A percentile compares a stretch with the other conserved stretches of the same genome.
Evolutionary conservation across 2,797 vertebrate species (phyloP).

Genomic region (Mycteria americana): DNA sequence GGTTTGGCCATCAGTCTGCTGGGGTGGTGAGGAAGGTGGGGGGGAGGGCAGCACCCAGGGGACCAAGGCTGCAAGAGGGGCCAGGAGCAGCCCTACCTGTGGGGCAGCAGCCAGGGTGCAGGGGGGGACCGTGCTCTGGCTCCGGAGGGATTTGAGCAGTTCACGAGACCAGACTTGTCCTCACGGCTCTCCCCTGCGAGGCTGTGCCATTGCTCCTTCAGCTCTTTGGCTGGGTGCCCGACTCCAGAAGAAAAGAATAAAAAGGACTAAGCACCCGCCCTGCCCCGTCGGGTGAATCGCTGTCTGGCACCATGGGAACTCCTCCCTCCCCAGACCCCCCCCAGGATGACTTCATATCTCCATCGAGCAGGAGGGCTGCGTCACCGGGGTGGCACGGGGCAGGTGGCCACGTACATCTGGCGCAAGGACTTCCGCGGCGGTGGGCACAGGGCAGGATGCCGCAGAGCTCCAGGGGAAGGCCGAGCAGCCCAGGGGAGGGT

Average conservation of each 20-base stretch:
- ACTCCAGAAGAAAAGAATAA: constrained; percentile 37
- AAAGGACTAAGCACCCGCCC: constrained; percentile 41
- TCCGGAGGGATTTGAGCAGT: not conserved
- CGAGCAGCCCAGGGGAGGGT: not conserved
- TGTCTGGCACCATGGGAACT: constrained; percentile 67
- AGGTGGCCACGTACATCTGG: accelerated
- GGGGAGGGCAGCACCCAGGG: not conserved
- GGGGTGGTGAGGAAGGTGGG: not conserved
- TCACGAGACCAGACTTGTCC: constrained; percentile 46
- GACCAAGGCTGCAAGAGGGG: not conserved
- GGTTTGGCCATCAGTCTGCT: not conserved
- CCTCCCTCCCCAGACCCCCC: not conserved
- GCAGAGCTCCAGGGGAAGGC: not conserved
- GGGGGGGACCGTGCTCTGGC: not conserved
- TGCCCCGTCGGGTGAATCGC: constrained; percentile 34
- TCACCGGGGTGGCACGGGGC: not conserved
- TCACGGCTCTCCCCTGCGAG: not conserved
- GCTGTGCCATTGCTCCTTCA: constrained; percentile 41
- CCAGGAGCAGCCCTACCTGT: not conserved
- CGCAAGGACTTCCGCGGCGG: accelerated
- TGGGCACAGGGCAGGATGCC: accelerated
- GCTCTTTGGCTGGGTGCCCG: constrained; percentile 54
- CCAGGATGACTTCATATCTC: constrained; percentile 48
- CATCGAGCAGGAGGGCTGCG: not conserved
- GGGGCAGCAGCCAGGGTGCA: not conserved